phyloP scores from a whole-genome alignment of 2,888 invertebrate species.

The Prenolepis imparis region DNA sequence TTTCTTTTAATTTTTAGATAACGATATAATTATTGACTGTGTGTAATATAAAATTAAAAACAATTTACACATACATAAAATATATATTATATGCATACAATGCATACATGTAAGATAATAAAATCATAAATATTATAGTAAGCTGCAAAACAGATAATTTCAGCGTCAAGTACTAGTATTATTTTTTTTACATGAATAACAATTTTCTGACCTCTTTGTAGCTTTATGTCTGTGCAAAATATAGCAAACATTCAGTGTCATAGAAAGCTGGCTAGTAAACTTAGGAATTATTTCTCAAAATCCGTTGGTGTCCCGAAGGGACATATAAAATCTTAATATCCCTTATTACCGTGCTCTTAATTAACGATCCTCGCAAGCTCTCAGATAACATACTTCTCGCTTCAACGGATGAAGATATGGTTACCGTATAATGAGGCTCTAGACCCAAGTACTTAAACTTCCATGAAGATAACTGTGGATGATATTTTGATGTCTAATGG shows the following conservation, averaged over 20 bases:
- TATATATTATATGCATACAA: too few relatives aligned
- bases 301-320: conserved; percentile 55
- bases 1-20: too few relatives aligned
- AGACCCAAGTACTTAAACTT: conserved; percentile 60
- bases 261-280: conserved; percentile 63
- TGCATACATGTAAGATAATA: neutral
- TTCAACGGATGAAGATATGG: conserved; percentile 61
- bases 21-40: too few relatives aligned
- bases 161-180: neutral
- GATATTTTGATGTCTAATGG: conserved; percentile 42
- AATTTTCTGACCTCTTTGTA: conserved; percentile 13
- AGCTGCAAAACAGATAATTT: neutral
- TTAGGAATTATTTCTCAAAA: conserved; percentile 70
- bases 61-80: too few relatives aligned
- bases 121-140: neutral
- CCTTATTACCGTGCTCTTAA: conserved; percentile 75
- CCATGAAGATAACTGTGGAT: conserved; percentile 17
- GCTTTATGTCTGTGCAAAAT: conserved; percentile 48
- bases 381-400: conserved; percentile 75
- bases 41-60: too few relatives aligned
- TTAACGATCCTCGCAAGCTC: conserved; percentile 70
- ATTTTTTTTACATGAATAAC: conserved; percentile 10
- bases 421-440: conserved; percentile 67
- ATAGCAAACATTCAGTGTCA: conserved; percentile 47
- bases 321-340: conserved; percentile 77